Conservation (phyloP, 2,113 vertebrate genomes). For the Acrocephalus kingi region DNA sequence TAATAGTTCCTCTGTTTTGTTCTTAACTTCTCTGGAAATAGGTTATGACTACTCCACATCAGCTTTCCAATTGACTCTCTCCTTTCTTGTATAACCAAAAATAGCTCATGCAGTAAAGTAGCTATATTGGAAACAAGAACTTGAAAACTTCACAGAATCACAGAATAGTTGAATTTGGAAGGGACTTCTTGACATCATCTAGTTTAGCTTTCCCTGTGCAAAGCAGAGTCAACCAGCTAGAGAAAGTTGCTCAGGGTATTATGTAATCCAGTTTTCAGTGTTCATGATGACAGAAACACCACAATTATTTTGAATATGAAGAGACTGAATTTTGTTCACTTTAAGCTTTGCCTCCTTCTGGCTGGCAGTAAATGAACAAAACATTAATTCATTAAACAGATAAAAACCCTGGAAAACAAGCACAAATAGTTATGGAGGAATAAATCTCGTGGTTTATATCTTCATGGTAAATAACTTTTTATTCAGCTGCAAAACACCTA, state of each 20-base stretch:
- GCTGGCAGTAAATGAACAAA: neutral
- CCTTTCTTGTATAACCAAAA: neutral
- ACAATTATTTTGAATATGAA: neutral
- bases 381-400: neutral
- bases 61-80: neutral
- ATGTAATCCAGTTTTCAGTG: neutral
- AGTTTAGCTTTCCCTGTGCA: neutral
- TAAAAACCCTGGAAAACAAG: neutral
- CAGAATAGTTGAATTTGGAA: neutral
- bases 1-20: neutral
- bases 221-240: neutral
- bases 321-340: neutral
- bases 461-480: neutral
- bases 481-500: neutral
- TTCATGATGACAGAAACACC: neutral
- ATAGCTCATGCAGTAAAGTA: neutral
- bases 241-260: neutral
- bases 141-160: neutral
- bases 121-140: neutral
- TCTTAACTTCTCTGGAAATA: neutral
- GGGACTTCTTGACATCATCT: neutral
- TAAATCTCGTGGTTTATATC: neutral
- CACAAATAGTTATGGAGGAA: neutral
- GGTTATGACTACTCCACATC: neutral
- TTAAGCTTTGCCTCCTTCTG: neutral